phyloP scores from a whole-genome alignment of 2,797 vertebrate species.

The Pangasius krempfi region DNA sequence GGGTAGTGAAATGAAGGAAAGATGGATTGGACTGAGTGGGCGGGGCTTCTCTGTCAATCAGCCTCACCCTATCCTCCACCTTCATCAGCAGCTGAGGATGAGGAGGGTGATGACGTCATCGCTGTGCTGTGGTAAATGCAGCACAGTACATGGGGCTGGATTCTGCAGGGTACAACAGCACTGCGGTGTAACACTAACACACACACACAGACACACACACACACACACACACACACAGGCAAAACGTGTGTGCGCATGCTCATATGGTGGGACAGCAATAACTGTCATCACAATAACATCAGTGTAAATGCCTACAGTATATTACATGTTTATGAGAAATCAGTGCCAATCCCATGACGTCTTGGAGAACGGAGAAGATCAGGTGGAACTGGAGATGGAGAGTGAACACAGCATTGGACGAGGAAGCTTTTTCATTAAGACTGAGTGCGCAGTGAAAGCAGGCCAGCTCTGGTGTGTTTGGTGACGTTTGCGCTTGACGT shows the following conservation, averaged over 20 bases:
- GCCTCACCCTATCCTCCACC: constrained; percentile 18
- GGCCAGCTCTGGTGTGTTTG: constrained; percentile 25
- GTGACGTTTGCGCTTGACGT: constrained; percentile 46
- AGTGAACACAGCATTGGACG: background rate
- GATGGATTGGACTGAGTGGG: constrained; percentile 4
- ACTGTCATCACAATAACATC: background rate
- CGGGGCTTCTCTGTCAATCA: background rate
- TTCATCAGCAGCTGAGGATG: constrained; percentile 46
- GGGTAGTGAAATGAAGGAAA: background rate
- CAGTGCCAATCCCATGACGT: too few relatives aligned
- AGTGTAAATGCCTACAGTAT: background rate
- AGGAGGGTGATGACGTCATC: constrained; percentile 55
- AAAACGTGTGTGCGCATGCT: background rate
- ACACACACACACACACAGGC: background rate
- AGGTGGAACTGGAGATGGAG: background rate
- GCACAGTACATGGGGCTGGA: constrained; percentile 40
- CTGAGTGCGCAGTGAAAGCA: constrained; percentile 7
- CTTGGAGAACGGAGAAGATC: background rate
- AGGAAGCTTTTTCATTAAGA: constrained; percentile 12
- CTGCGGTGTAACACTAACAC: constrained; percentile 27
- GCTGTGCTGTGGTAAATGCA: constrained; percentile 40
- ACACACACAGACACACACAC: background rate
- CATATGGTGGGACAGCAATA: background rate
- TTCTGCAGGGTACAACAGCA: constrained; percentile 25
- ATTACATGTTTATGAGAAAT: background rate